phyloP scores from a whole-genome alignment of 2,113 vertebrate species.

The Callionymus lyra region DNA sequence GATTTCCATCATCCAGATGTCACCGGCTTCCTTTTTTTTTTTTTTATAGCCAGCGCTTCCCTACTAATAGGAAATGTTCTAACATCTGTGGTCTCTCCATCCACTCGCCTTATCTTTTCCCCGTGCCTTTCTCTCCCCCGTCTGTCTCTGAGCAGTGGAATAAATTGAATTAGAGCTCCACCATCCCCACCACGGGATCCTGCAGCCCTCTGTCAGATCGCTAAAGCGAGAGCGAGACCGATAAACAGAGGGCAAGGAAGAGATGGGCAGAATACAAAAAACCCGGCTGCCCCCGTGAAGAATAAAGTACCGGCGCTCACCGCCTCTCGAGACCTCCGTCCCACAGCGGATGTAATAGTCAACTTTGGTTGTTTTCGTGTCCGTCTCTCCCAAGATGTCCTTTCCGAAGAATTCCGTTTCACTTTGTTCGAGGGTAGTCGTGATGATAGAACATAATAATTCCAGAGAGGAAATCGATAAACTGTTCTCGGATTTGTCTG shows the following conservation, averaged over 20 bases:
- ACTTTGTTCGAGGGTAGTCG: too few species aligned
- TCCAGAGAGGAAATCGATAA: too few species aligned
- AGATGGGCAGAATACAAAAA: slow-evolving; percentile 24
- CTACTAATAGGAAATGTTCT: slow-evolving; percentile 49
- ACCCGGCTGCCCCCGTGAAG: slow-evolving; percentile 11
- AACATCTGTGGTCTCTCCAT: slow-evolving; percentile 47
- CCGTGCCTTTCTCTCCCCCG: slow-evolving; percentile 10
- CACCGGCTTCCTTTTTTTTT: slow-evolving; percentile 21
- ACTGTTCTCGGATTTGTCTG: too few species aligned
- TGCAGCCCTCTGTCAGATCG: slow-evolving; percentile 46
- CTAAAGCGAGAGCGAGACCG: slow-evolving; percentile 29
- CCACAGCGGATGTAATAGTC: slow-evolving; percentile 14
- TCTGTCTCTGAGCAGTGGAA: slow-evolving; percentile 48
- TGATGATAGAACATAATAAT: too few species aligned
- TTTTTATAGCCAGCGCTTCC: slow-evolving; percentile 19
- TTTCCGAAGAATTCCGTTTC: too few species aligned
- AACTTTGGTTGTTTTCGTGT: background rate
- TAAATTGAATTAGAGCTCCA: slow-evolving; percentile 61
- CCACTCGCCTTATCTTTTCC: slow-evolving; percentile 7
- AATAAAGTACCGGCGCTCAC: slow-evolving; percentile 21
- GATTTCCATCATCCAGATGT: slow-evolving; percentile 30
- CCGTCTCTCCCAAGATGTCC: too few species aligned
- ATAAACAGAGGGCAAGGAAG: slow-evolving; percentile 15
- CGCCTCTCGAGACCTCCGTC: slow-evolving; percentile 7
- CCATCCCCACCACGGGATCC: slow-evolving; percentile 47